Evolutionary conservation across 2,888 invertebrate genomes (phyloP).

Genomic region (Hemaris fuciformis): DNA sequence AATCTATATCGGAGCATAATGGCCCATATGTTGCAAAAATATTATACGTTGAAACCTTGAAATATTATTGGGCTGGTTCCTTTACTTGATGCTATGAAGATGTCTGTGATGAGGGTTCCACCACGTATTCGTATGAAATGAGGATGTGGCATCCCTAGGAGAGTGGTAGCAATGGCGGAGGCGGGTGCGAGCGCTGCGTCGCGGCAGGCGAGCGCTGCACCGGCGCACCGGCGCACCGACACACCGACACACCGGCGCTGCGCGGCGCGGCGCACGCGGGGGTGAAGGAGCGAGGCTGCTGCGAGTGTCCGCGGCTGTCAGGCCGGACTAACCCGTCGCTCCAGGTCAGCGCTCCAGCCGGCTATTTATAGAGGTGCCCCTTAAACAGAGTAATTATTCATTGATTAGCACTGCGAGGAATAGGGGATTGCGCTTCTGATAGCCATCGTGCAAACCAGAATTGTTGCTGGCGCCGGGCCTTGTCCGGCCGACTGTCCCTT

Average conservation of each 20-base stretch:
- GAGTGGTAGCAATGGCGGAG: slow-evolving; percentile 32
- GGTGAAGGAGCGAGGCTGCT: slow-evolving; percentile 58
- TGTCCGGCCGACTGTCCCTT: slow-evolving; percentile 8
- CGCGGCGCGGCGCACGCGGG: slow-evolving; percentile 29
- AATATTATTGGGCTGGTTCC: not conserved
- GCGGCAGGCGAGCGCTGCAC: slow-evolving; percentile 13
- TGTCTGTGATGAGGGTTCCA: not conserved
- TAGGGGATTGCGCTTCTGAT: slow-evolving; percentile 81
- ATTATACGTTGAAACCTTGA: not conserved
- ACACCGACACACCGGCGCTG: too few species aligned
- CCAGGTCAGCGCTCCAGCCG: slow-evolving; percentile 81
- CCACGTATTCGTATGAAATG: too few species aligned
- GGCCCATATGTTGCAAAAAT: too few species aligned
- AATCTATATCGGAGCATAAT: too few species aligned
- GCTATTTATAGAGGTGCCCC: slow-evolving; percentile 82
- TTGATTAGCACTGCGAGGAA: slow-evolving; percentile 81
- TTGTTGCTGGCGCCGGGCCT: slow-evolving; percentile 66
- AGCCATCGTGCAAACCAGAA: slow-evolving; percentile 78
- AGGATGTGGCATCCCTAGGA: slow-evolving; percentile 10
- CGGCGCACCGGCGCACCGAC: too few species aligned
- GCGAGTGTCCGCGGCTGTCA: slow-evolving; percentile 75
- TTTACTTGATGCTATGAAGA: not conserved
- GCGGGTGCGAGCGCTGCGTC: slow-evolving; percentile 24
- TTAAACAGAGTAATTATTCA: slow-evolving; percentile 83
- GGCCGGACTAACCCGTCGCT: slow-evolving; percentile 81